Conservation (phyloP, 2,797 vertebrate species). For the Melanotaenia trifasciata region DNA sequence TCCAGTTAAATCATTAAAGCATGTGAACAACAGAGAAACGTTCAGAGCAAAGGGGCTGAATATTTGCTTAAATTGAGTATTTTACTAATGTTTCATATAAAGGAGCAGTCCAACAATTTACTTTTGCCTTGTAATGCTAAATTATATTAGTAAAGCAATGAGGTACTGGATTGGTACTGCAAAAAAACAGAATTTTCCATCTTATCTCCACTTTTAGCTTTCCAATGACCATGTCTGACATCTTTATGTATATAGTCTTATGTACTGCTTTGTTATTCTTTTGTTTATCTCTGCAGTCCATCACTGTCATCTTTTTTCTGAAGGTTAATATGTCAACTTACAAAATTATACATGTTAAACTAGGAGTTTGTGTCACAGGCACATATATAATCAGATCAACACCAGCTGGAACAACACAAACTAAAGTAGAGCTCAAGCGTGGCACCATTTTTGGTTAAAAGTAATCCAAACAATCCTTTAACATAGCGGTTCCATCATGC, state of each 20-base stretch:
- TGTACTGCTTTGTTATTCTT: neutral
- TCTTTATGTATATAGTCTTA: neutral
- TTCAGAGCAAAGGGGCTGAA: neutral
- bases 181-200: too few species aligned
- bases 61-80: neutral
- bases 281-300: neutral
- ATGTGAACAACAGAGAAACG: neutral
- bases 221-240: neutral
- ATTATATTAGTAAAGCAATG: too few species aligned
- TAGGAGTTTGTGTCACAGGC: neutral
- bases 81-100: neutral
- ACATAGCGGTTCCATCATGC: conserved; percentile 1
- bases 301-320: neutral
- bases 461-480: neutral
- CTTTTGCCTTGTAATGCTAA: neutral
- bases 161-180: too few species aligned
- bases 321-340: neutral
- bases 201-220: neutral
- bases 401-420: conserved; percentile 3
- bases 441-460: conserved; percentile 37
- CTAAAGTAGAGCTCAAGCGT: rapidly evolving
- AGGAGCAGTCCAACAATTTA: neutral
- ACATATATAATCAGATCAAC: neutral
- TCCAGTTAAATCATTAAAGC: neutral
- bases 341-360: neutral